Evolutionary conservation across 2,888 invertebrate species (phyloP).

Genomic region (Drosophila mercatorum): DNA sequence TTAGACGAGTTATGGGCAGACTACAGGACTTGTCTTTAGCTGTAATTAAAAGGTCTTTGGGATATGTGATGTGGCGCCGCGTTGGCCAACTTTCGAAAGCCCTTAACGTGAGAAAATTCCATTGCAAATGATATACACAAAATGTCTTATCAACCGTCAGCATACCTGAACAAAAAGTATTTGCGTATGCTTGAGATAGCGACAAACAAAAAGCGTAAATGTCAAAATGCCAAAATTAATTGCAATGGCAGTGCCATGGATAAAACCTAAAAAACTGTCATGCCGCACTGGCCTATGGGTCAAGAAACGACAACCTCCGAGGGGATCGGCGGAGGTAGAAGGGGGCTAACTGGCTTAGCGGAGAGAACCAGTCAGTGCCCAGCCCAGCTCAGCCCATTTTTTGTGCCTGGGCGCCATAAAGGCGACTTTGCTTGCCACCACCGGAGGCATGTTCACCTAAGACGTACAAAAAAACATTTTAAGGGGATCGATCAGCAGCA

Average conservation of each 20-base stretch:
- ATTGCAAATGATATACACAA: constrained; percentile 68
- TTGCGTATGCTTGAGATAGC: constrained; percentile 73
- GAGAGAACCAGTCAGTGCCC: constrained; percentile 42
- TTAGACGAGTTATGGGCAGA: constrained; percentile 53
- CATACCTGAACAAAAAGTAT: constrained; percentile 74
- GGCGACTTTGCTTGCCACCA: constrained; percentile 31
- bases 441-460: constrained; percentile 25
- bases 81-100: constrained; percentile 44
- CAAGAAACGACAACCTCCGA: constrained; percentile 46
- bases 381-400: constrained; percentile 66
- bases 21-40: constrained; percentile 28
- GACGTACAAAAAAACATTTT: constrained; percentile 19
- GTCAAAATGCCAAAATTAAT: constrained; percentile 81
- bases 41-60: constrained; percentile 65
- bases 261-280: constrained; percentile 57
- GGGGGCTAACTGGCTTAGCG: background rate
- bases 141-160: constrained; percentile 68
- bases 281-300: constrained; percentile 56
- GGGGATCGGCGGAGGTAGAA: background rate
- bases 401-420: constrained; percentile 48
- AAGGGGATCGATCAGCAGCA: background rate
- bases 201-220: constrained; percentile 74
- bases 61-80: constrained; percentile 44
- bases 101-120: constrained; percentile 77
- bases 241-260: constrained; percentile 77